Conservation (phyloP, 2,797 vertebrate genomes). For the Sebastolobus alascanus region DNA sequence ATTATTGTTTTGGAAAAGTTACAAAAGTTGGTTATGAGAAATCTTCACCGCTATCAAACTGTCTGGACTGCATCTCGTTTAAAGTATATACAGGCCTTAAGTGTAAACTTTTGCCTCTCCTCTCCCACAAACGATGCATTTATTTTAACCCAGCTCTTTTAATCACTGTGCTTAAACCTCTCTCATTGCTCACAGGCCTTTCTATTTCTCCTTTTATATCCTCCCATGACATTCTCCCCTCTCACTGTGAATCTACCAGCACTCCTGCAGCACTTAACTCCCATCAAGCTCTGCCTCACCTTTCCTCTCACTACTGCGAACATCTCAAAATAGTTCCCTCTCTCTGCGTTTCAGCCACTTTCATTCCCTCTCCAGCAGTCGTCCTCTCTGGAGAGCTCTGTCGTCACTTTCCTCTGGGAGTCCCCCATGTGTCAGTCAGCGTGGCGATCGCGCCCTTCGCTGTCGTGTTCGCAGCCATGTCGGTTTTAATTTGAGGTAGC, state of each 20-base stretch:
- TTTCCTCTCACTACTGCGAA: conserved; percentile 5
- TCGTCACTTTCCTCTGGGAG: conserved; percentile 16
- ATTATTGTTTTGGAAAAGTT: background rate
- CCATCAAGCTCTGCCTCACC: conserved; percentile 29
- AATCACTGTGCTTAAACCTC: background rate
- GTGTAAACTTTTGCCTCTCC: background rate
- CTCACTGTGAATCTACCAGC: conserved; percentile 16
- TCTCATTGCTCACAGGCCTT: conserved; percentile 13
- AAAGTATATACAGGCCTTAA: background rate
- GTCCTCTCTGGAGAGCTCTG: conserved; percentile 12
- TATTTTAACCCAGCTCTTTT: conserved; percentile 1
- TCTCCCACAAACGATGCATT: background rate
- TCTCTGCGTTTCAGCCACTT: conserved; percentile 14
- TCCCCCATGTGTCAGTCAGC: conserved; percentile 17
- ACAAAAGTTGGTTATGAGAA: background rate
- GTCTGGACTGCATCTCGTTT: background rate
- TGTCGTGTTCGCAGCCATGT: background rate
- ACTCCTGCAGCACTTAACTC: conserved; percentile 39
- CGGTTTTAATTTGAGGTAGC: conserved; percentile 28
- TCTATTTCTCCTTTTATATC: conserved; percentile 14
- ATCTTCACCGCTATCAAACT: background rate
- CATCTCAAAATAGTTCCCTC: conserved; percentile 25
- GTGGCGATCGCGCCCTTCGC: background rate
- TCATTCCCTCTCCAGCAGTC: background rate
- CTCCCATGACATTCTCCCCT: conserved; percentile 20